Conservation (phyloP, 23 tunicate species). For the Corella eumyota region DNA sequence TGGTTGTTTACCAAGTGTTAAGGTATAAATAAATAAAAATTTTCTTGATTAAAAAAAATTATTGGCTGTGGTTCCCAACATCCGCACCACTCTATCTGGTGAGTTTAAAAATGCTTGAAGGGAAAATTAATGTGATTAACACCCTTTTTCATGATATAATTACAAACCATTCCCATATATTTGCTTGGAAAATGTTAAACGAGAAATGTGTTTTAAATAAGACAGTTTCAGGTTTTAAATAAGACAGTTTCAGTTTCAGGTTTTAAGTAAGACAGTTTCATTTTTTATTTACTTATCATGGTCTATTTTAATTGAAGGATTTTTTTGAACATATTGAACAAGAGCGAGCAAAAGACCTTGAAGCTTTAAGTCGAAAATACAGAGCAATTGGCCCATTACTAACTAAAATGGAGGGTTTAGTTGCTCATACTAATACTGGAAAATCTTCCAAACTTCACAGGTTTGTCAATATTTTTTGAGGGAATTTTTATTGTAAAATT, state of each 20-base stretch:
- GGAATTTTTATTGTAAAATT: neutral
- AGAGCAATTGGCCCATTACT: constrained; percentile 93
- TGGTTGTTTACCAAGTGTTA: constrained; percentile 68
- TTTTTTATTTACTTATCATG: no score
- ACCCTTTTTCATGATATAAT: no score
- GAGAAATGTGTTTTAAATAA: no score
- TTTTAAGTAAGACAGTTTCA: no score
- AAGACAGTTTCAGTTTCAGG: no score
- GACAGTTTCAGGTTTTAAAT: no score
- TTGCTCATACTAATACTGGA: constrained; percentile 93
- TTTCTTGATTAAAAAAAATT: neutral
- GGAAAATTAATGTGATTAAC: neutral
- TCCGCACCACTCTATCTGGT: neutral
- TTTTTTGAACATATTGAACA: constrained; percentile 65
- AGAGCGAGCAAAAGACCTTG: constrained; percentile 71
- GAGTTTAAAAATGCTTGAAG: neutral
- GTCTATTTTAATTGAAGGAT: constrained; percentile 40
- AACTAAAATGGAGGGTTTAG: constrained; percentile 94
- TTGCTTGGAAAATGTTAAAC: no score
- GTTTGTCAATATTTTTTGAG: no score
- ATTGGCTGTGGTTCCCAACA: neutral
- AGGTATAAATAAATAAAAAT: constrained; percentile 25
- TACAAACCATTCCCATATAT: no score
- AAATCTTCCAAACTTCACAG: constrained; percentile 63
- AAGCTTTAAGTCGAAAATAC: constrained; percentile 62